phyloP scores from a whole-genome alignment of 1,140 invertebrate species.

The Kradibia gibbosae region DNA sequence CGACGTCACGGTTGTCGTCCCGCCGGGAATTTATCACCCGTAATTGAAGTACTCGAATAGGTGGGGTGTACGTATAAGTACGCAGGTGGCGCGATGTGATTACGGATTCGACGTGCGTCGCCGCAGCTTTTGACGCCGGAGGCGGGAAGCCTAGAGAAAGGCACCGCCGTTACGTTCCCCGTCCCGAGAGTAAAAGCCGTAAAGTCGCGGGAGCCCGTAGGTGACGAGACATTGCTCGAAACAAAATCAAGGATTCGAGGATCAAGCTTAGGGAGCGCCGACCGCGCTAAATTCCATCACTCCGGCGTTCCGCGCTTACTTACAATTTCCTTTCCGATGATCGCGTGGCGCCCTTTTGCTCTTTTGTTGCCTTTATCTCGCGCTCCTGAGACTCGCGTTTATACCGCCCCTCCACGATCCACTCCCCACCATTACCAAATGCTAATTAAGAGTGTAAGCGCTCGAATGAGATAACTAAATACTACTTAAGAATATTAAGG shows the following conservation, averaged over 20 bases:
- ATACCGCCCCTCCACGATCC: not conserved
- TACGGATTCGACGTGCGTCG: constrained; percentile 39
- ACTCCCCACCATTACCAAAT: not conserved
- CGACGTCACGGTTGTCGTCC: not conserved
- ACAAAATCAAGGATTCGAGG: constrained; percentile 42
- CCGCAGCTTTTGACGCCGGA: constrained; percentile 32
- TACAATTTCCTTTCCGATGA: not conserved
- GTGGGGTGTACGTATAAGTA: not conserved
- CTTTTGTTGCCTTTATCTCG: not conserved
- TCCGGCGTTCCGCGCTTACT: not conserved
- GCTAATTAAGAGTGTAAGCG: not conserved
- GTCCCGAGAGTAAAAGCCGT: not conserved
- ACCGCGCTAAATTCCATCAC: constrained; percentile 22
- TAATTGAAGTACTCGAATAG: constrained; percentile 42
- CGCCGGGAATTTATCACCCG: constrained; percentile 7
- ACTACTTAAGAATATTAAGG: not conserved
- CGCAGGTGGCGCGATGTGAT: constrained; percentile 31
- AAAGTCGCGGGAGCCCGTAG: not conserved
- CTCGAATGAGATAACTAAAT: not conserved
- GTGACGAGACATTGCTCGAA: constrained; percentile 23
- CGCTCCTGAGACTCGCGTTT: not conserved
- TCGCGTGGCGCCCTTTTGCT: not conserved
- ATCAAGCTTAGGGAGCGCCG: constrained; percentile 3
- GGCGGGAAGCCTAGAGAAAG: not conserved
- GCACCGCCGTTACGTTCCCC: constrained; percentile 5